phyloP scores from a whole-genome alignment of 2,797 vertebrate genomes.

The Malurus splendens region DNA sequence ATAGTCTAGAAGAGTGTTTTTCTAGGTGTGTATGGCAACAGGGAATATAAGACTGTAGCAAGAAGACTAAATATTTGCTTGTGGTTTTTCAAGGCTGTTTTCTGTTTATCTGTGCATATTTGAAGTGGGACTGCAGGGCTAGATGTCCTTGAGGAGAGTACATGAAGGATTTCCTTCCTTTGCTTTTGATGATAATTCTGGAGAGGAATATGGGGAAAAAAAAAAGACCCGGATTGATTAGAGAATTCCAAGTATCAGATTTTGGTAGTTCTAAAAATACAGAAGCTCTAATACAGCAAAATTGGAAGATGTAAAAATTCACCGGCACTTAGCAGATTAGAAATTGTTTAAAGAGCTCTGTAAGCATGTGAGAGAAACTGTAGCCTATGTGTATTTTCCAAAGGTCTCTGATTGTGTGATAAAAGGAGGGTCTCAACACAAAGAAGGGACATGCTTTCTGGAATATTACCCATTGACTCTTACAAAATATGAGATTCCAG shows the following conservation, averaged over 20 bases:
- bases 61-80: background rate
- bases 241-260: background rate
- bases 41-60: background rate
- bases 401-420: background rate
- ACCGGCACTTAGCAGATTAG: background rate
- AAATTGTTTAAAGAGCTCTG: background rate
- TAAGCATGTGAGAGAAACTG: background rate
- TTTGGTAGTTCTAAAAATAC: background rate
- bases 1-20: background rate
- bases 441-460: background rate
- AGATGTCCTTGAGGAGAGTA: background rate
- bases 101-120: background rate
- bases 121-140: background rate
- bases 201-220: background rate
- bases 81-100: background rate
- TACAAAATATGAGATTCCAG: background rate
- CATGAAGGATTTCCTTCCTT: background rate
- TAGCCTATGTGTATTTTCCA: background rate
- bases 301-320: background rate
- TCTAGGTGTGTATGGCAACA: background rate
- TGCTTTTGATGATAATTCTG: background rate
- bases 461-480: background rate
- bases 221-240: too few relatives aligned
- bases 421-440: background rate
- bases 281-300: background rate